A percentile compares a stretch with the other conserved stretches of the same genome.
phyloP scores from a whole-genome alignment of 1,140 invertebrate species.

The Oncopodura yosiiana region DNA sequence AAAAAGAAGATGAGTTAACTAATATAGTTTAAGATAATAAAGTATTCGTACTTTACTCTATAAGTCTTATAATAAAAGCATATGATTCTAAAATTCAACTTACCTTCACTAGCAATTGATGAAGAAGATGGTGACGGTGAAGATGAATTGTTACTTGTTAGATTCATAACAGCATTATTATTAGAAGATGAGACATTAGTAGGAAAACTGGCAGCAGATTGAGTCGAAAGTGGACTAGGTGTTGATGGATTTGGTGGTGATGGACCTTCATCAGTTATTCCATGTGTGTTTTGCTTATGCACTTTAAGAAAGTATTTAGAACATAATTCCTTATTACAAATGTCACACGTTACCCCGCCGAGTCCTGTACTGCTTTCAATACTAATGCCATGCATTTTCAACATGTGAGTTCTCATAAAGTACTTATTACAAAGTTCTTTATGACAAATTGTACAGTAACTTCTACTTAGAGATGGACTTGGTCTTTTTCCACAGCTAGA shows the following conservation, averaged over 20 bases:
- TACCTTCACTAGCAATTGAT: no score
- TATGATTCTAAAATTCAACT: no score
- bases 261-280: conserved; percentile 57
- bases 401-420: conserved; percentile 99
- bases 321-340: conserved; percentile 93
- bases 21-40: no score
- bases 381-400: conserved; percentile 97
- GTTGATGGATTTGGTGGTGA: conserved; percentile 33
- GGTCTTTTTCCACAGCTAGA: conserved; percentile 24
- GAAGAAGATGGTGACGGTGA: conserved; percentile 20
- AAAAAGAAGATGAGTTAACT: no score
- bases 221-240: conserved; percentile 34
- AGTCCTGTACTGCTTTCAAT: conserved; percentile 83
- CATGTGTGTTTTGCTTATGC: conserved; percentile 96
- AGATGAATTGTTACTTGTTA: conserved; percentile 34
- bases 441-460: conserved; percentile 98
- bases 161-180: conserved; percentile 36
- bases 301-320: conserved; percentile 95
- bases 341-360: conserved; percentile 87
- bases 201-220: conserved; percentile 36
- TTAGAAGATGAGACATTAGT: conserved; percentile 31
- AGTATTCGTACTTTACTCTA: no score
- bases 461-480: conserved; percentile 49
- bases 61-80: no score
- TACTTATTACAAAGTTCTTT: conserved; percentile 99